These are phyloP conservation scores for Crepidodera aurea DNA, from an alignment of 2,888 invertebrate genomes.

Conservation along the genomic window DNA sequence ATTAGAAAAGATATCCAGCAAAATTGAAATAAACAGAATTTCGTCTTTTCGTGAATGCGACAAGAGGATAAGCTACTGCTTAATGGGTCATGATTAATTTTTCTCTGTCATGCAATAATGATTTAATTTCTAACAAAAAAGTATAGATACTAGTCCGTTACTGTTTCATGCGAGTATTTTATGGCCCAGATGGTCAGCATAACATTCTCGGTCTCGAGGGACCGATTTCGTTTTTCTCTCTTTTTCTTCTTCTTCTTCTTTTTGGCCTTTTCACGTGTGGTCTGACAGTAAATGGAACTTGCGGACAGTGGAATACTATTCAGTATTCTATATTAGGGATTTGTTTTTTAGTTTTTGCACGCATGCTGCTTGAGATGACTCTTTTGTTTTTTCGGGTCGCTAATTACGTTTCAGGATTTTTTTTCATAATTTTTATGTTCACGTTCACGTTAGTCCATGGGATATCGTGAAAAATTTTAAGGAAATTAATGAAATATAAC, in stretches of 20 bases:
- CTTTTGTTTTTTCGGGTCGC: conserved; percentile 1
- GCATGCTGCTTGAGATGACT: conserved; percentile 3
- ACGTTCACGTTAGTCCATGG: too few relatives aligned
- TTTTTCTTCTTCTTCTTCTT: conserved; percentile 19
- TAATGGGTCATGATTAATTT: too few relatives aligned
- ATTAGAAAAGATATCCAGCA: too few relatives aligned
- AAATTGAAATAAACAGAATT: too few relatives aligned
- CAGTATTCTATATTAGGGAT: conserved; percentile 32
- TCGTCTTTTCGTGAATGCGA: too few relatives aligned
- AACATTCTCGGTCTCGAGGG: conserved; percentile 29
- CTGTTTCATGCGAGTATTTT: conserved; percentile 26
- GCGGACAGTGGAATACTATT: conserved; percentile 29
- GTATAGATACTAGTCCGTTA: too few relatives aligned
- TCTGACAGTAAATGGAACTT: conserved; percentile 31
- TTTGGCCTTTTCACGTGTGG: conserved; percentile 35
- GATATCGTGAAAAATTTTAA: too few relatives aligned
- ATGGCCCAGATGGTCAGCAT: conserved; percentile 37
- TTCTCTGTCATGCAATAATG: too few relatives aligned
- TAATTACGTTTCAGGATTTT: conserved; percentile 14
- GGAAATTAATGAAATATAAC: too few relatives aligned
- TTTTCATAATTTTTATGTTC: not conserved
- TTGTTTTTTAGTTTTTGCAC: conserved; percentile 22
- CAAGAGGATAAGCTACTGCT: too few relatives aligned
- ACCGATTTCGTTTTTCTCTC: conserved; percentile 30
- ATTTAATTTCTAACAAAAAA: too few relatives aligned